phyloP scores from a whole-genome alignment of 2,113 vertebrate species.

The Chlamydotis undulata region DNA sequence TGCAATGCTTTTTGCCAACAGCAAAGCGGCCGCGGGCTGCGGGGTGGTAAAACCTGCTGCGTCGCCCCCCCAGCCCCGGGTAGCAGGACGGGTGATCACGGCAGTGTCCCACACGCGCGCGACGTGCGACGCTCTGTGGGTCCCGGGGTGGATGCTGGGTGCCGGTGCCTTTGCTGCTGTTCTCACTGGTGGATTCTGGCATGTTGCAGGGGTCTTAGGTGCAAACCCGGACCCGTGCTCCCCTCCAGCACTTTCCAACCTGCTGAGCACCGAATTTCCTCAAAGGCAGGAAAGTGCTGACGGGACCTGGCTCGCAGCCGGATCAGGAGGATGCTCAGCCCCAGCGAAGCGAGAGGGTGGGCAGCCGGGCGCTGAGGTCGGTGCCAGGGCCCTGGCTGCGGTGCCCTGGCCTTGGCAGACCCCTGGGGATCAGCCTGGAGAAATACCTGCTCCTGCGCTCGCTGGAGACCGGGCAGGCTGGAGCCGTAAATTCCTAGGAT shows the following conservation, averaged over 20 bases:
- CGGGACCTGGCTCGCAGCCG: rapidly evolving
- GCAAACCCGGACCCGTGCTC: neutral
- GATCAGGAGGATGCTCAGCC: neutral
- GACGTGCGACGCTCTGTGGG: rapidly evolving
- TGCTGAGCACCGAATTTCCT: neutral
- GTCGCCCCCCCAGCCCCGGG: neutral
- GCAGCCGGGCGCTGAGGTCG: rapidly evolving
- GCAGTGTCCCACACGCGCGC: rapidly evolving
- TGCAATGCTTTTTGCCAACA: neutral
- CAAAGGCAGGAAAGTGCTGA: neutral
- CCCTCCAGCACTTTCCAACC: neutral
- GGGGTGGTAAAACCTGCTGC: neutral
- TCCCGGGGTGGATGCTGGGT: rapidly evolving
- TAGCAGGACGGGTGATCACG: rapidly evolving
- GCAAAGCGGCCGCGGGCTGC: neutral
- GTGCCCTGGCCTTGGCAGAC: neutral
- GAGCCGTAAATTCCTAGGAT: neutral
- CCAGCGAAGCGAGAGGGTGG: neutral
- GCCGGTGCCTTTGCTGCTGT: neutral
- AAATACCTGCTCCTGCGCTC: neutral
- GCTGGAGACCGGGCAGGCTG: neutral
- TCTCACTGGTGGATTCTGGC: neutral
- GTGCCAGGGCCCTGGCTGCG: neutral
- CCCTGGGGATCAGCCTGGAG: neutral
- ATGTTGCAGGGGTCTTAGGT: neutral